These are phyloP conservation scores for Poecilus cupreus DNA, from an alignment of 2,888 invertebrate species.

Conservation along the genomic window DNA sequence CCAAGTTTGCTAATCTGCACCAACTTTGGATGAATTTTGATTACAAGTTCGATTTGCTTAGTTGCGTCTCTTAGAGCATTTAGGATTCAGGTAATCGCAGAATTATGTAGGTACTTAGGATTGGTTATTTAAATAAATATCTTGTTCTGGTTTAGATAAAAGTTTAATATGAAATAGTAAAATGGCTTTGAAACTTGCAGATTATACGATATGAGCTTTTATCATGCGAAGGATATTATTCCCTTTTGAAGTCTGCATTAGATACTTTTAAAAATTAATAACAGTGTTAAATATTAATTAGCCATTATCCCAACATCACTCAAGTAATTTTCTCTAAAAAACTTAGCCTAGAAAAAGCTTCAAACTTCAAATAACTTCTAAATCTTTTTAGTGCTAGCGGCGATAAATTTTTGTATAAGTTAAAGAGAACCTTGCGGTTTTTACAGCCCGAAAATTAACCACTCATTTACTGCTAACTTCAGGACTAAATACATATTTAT, in stretches of 20 bases:
- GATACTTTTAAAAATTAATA: no score
- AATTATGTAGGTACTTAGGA: no score
- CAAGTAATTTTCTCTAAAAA: neutral
- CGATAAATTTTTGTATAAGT: neutral
- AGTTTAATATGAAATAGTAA: neutral
- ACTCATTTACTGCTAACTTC: conserved; percentile 42
- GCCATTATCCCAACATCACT: neutral
- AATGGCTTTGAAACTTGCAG: conserved; percentile 1
- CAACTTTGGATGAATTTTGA: conserved; percentile 26
- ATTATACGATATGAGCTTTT: neutral
- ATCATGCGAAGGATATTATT: conserved; percentile 1
- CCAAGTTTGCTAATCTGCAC: conserved; percentile 22
- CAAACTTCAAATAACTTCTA: neutral
- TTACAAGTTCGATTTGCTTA: conserved; percentile 30
- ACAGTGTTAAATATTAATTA: conserved; percentile 5
- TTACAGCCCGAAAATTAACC: conserved; percentile 41
- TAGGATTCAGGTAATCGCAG: neutral
- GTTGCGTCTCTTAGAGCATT: conserved; percentile 1
- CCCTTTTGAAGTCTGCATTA: no score
- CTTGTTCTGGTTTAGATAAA: neutral
- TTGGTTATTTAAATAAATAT: no score
- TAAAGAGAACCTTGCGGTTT: conserved; percentile 11
- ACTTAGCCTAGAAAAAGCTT: neutral
- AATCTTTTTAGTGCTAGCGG: neutral
- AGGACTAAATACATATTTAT: conserved; percentile 49